Evolutionary conservation across 1,140 invertebrate species (phyloP).

Genomic region (Euura lappo): DNA sequence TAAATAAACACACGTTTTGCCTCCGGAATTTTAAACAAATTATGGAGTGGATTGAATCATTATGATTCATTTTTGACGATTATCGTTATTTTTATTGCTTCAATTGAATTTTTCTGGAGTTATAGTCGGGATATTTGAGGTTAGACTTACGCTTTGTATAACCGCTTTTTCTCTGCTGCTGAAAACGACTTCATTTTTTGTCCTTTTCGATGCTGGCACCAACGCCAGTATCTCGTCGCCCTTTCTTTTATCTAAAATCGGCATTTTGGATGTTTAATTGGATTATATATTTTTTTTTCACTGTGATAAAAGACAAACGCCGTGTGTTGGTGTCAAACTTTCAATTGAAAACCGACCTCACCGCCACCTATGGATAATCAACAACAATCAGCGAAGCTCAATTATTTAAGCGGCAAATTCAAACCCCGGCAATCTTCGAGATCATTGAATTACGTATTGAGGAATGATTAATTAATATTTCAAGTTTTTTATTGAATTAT

Average conservation of each 20-base stretch:
- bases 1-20: slow-evolving; percentile 25
- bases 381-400: too few relatives aligned
- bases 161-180: slow-evolving; percentile 72
- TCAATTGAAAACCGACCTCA: too few relatives aligned
- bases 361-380: too few relatives aligned
- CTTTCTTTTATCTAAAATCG: slow-evolving; percentile 67
- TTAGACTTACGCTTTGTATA: slow-evolving; percentile 63
- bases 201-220: slow-evolving; percentile 72
- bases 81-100: background rate
- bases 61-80: slow-evolving; percentile 11
- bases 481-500: too few relatives aligned
- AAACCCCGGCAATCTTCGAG: too few relatives aligned
- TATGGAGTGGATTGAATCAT: slow-evolving; percentile 4
- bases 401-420: too few relatives aligned
- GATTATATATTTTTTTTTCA: background rate
- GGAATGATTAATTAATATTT: too few relatives aligned
- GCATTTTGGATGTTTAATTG: slow-evolving; percentile 41
- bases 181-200: slow-evolving; percentile 73
- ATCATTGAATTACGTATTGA: too few relatives aligned
- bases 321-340: too few relatives aligned
- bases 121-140: slow-evolving; percentile 22
- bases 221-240: slow-evolving; percentile 72
- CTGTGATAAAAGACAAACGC: background rate
- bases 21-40: slow-evolving; percentile 13
- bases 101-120: background rate